Evolutionary conservation across 2,888 invertebrate genomes (phyloP).

Genomic region (Temnothorax ravouxi): DNA sequence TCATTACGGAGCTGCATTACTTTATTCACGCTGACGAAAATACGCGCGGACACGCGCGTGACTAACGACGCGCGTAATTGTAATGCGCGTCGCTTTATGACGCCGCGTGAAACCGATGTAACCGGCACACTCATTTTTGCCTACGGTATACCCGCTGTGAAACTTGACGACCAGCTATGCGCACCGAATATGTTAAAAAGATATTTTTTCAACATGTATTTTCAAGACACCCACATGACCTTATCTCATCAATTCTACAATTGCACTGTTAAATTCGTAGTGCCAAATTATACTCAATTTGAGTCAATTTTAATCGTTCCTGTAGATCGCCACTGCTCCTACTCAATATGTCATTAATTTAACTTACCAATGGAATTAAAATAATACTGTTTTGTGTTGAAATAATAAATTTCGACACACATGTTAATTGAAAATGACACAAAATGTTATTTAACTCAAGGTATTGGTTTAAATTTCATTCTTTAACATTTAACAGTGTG

Average conservation of each 20-base stretch:
- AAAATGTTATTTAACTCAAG: no score
- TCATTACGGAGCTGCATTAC: conserved; percentile 40
- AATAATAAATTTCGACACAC: no score
- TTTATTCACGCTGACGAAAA: conserved; percentile 20
- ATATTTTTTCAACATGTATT: neutral
- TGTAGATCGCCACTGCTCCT: no score
- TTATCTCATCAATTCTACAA: neutral
- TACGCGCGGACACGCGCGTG: conserved; percentile 3
- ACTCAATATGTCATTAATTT: no score
- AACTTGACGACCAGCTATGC: neutral
- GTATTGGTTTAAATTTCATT: no score
- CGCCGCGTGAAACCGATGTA: neutral
- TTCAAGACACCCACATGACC: neutral
- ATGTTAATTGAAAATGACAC: no score
- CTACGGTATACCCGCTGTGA: neutral
- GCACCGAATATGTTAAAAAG: neutral
- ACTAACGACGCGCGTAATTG: conserved; percentile 40
- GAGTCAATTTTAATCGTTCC: no score
- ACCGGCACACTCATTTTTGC: conserved; percentile 10
- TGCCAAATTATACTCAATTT: no score
- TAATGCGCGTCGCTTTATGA: conserved; percentile 17
- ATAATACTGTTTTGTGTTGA: no score
- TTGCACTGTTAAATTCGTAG: neutral
- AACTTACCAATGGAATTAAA: no score
- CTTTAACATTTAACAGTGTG: no score